phyloP scores from a whole-genome alignment of 2,113 vertebrate species.

The Mungos mungo region DNA sequence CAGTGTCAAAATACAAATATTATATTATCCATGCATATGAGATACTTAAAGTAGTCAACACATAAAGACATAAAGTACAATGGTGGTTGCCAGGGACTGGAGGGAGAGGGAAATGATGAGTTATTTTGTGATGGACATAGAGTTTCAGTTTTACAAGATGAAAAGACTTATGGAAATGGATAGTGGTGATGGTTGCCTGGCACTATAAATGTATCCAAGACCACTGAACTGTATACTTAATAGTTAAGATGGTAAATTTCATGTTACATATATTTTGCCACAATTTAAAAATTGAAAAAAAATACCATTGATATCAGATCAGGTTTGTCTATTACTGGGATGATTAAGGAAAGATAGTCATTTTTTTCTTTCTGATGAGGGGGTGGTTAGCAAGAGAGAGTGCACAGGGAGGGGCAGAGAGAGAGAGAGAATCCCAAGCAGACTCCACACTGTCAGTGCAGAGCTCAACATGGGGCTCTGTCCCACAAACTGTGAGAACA shows the following conservation, averaged over 20 bases:
- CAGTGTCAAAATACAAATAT: not conserved
- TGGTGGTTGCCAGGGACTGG: not conserved
- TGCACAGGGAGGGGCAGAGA: too few relatives aligned
- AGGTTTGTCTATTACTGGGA: not conserved
- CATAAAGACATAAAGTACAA: not conserved
- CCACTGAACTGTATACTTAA: not conserved
- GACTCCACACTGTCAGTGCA: too few relatives aligned
- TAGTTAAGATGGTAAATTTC: not conserved
- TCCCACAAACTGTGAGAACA: too few relatives aligned
- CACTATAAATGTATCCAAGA: not conserved
- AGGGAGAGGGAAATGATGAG: not conserved
- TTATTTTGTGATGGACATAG: not conserved
- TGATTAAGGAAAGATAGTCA: not conserved
- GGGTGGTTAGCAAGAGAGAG: too few relatives aligned
- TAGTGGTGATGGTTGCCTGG: not conserved
- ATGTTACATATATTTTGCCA: not conserved
- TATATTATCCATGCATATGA: not conserved
- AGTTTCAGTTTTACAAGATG: not conserved
- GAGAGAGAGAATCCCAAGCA: too few relatives aligned
- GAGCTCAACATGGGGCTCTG: too few relatives aligned
- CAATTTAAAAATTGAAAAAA: not conserved
- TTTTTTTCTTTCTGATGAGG: not conserved
- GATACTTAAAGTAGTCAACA: not conserved
- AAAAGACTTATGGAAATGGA: not conserved
- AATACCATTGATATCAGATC: not conserved